A percentile compares a stretch with the other conserved stretches of the same genome.
These are phyloP conservation scores for Chloropsis hardwickii DNA, from an alignment of 2,113 vertebrate genomes.

Conservation along the genomic window DNA sequence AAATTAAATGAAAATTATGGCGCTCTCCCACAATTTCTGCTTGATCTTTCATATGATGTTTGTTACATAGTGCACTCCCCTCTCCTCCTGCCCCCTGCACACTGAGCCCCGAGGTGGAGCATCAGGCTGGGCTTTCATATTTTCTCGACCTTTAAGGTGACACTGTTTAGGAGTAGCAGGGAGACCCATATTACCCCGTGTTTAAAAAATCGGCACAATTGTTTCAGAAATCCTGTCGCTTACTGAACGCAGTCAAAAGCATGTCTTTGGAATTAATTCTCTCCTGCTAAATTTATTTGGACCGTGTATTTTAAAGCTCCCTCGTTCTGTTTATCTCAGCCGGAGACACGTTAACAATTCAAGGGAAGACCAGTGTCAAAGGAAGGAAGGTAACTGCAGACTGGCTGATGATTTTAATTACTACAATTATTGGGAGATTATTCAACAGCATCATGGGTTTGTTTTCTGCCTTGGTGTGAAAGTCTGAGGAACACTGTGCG, in stretches of 20 bases:
- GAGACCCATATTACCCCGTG: background rate
- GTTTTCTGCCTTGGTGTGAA: constrained; percentile 65
- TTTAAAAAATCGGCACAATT: background rate
- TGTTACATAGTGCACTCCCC: background rate
- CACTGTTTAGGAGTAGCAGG: background rate
- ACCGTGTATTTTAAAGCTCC: constrained; percentile 30
- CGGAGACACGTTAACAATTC: constrained; percentile 70
- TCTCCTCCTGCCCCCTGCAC: background rate
- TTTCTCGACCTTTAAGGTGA: background rate
- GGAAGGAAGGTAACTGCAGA: constrained; percentile 78
- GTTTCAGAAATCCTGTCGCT: background rate
- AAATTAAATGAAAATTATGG: constrained; percentile 64
- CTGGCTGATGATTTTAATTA: constrained; percentile 81
- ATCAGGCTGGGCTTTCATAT: constrained; percentile 1
- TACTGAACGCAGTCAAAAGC: background rate
- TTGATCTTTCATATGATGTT: constrained; percentile 30
- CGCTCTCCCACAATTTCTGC: constrained; percentile 48
- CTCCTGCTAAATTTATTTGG: constrained; percentile 25
- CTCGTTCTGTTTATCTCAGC: constrained; percentile 62
- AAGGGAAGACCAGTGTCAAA: constrained; percentile 70
- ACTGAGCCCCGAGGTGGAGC: constrained; percentile 30
- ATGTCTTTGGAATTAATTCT: constrained; percentile 9
- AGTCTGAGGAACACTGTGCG: constrained; percentile 33
- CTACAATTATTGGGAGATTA: constrained; percentile 80
- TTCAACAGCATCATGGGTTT: constrained; percentile 71